These are phyloP conservation scores for Synanthedon formicaeformis DNA, from an alignment of 2,888 invertebrate genomes.

Conservation along the genomic window DNA sequence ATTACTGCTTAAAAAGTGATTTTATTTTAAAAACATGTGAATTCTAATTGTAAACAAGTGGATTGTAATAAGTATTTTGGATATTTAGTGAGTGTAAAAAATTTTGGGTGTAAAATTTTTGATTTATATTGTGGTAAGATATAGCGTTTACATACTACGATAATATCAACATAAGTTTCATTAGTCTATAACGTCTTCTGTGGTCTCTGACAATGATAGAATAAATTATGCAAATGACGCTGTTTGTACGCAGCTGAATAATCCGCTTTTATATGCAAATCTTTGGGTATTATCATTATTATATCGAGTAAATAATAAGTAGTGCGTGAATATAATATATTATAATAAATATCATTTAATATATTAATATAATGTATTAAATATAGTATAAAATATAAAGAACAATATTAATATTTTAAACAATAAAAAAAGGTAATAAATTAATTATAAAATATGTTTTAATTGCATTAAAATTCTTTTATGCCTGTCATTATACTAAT, in stretches of 20 bases:
- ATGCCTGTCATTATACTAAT: too few species aligned
- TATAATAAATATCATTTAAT: too few species aligned
- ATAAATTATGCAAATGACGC: slow-evolving; percentile 24
- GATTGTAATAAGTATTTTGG: background rate
- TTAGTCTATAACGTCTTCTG: slow-evolving; percentile 2
- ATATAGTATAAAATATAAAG: too few species aligned
- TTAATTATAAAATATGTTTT: too few species aligned
- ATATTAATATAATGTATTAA: too few species aligned
- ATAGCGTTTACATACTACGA: background rate
- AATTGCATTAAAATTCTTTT: too few species aligned
- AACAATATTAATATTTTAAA: too few species aligned
- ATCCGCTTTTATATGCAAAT: slow-evolving; percentile 12
- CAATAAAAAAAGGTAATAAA: too few species aligned
- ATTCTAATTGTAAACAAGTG: background rate
- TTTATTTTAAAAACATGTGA: background rate
- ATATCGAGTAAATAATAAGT: background rate
- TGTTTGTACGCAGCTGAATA: slow-evolving; percentile 8
- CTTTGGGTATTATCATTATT: slow-evolving; percentile 2
- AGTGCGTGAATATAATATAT: background rate
- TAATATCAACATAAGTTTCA: too few species aligned
- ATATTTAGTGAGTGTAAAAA: too few species aligned
- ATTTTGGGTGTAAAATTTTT: too few species aligned
- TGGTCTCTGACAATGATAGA: slow-evolving; percentile 16
- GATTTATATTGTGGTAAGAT: slow-evolving; percentile 2
- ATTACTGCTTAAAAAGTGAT: background rate